phyloP scores from a whole-genome alignment of 2,888 invertebrate species.

The Apotomis betuletana region DNA sequence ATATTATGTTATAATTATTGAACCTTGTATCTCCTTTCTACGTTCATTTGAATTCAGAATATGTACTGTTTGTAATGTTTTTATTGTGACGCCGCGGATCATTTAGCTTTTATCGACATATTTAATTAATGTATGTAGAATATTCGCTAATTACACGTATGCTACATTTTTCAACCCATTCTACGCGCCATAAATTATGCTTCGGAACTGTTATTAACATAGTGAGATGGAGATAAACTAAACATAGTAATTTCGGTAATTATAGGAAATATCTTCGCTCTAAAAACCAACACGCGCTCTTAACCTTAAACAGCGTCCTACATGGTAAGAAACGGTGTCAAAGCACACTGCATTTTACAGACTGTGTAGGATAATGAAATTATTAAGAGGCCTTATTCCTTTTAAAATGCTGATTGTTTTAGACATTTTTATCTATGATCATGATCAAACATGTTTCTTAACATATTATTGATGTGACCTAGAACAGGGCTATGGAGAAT shows the following conservation, averaged over 20 bases:
- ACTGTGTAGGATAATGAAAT: too few species aligned
- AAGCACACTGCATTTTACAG: too few species aligned
- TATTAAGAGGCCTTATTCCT: too few species aligned
- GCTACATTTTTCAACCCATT: conserved; percentile 9
- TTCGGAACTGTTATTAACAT: background rate
- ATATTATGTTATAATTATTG: too few species aligned
- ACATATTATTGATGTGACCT: too few species aligned
- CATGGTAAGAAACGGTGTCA: too few species aligned
- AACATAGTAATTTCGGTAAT: conserved; percentile 14
- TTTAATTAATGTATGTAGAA: conserved; percentile 20
- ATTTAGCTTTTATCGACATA: conserved; percentile 21
- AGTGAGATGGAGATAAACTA: background rate
- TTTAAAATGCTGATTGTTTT: too few species aligned
- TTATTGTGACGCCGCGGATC: background rate
- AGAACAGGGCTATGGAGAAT: too few species aligned
- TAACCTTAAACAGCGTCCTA: background rate
- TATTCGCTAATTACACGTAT: conserved; percentile 19
- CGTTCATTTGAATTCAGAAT: background rate
- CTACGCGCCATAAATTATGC: background rate
- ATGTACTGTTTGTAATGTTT: background rate
- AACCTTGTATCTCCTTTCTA: too few species aligned
- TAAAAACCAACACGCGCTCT: background rate
- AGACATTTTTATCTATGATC: too few species aligned
- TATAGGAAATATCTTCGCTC: conserved; percentile 3
- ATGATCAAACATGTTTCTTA: too few species aligned